Evolutionary conservation across 2,888 invertebrate species (phyloP).

Genomic region (Patella depressa): DNA sequence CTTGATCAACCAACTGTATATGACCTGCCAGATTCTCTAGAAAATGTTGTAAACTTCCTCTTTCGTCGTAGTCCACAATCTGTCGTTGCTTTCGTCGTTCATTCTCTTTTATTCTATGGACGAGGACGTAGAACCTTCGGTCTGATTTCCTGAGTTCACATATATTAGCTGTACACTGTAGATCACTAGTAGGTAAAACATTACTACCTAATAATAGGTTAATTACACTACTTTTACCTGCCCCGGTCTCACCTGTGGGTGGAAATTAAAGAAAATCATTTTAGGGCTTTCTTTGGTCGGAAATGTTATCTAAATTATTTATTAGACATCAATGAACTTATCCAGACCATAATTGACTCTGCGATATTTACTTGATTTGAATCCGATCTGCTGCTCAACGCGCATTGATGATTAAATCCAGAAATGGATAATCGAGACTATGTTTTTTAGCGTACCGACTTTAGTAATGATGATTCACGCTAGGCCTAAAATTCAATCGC

Average conservation of each 20-base stretch:
- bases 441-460: too few species aligned
- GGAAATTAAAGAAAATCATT: not conserved
- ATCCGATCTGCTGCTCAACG: too few species aligned
- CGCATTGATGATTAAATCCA: too few species aligned
- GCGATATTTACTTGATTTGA: too few species aligned
- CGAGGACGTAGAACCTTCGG: constrained; percentile 35
- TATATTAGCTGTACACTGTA: constrained; percentile 54
- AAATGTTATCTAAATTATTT: too few species aligned
- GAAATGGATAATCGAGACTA: too few species aligned
- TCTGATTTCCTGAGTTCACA: constrained; percentile 50
- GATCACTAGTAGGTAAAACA: constrained; percentile 51
- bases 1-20: constrained; percentile 37
- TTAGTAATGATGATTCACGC: too few species aligned
- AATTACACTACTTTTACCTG: constrained; percentile 62
- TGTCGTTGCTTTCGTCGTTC: constrained; percentile 1
- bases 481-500: too few species aligned
- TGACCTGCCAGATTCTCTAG: constrained; percentile 37
- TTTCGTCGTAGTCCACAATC: constrained; percentile 20
- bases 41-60: constrained; percentile 17
- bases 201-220: constrained; percentile 56
- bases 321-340: too few species aligned
- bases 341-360: too few species aligned
- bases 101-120: constrained; percentile 16
- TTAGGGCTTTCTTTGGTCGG: not conserved
- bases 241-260: constrained; percentile 58